Evolutionary conservation across 1,140 invertebrate species (phyloP).

Genomic region (Lordiphosa clarofinis): DNA sequence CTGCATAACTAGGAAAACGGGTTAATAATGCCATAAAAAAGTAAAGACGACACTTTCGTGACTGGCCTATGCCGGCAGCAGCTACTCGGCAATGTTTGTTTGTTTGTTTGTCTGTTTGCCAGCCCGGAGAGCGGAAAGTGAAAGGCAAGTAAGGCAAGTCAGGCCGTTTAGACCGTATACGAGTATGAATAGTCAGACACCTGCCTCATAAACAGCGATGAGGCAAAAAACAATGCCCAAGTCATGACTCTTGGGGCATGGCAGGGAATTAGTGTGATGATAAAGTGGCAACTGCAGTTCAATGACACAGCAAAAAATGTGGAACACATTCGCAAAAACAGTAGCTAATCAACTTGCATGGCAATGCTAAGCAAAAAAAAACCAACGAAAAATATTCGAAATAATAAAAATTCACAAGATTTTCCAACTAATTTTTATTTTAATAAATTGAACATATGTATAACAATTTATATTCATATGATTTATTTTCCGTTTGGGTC

Average conservation of each 20-base stretch:
- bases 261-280: constrained; percentile 38
- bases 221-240: constrained; percentile 40
- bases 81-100: constrained; percentile 47
- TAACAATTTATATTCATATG: too few species aligned
- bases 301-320: constrained; percentile 21
- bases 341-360: constrained; percentile 63
- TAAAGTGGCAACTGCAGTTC: constrained; percentile 27
- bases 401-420: too few species aligned
- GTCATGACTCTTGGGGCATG: constrained; percentile 22
- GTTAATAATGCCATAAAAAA: constrained; percentile 74
- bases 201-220: constrained; percentile 28
- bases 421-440: too few species aligned
- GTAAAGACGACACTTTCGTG: constrained; percentile 75
- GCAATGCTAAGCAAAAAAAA: constrained; percentile 18
- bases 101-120: constrained; percentile 43
- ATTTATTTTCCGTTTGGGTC: too few species aligned
- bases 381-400: too few species aligned
- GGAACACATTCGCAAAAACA: constrained; percentile 32
- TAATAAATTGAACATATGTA: too few species aligned
- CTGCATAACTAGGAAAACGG: constrained; percentile 65
- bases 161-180: constrained; percentile 21
- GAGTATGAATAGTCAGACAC: constrained; percentile 18
- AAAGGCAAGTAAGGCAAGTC: constrained; percentile 46
- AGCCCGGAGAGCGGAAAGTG: constrained; percentile 55
- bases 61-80: constrained; percentile 41